phyloP scores from a whole-genome alignment of 2,113 vertebrate genomes.

The Takifugu bimaculatus region DNA sequence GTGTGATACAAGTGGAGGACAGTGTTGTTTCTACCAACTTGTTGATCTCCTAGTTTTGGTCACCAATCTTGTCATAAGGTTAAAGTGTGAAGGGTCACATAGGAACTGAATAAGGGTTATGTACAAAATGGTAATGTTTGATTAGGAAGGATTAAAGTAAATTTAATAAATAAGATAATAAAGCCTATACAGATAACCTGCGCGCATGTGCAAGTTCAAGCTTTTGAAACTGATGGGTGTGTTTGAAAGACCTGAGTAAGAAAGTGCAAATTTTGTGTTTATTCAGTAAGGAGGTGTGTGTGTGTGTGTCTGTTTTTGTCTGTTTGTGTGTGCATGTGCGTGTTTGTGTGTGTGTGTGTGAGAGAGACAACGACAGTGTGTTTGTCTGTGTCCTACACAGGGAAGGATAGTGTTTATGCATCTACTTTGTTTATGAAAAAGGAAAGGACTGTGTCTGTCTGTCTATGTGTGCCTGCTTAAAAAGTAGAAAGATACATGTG shows the following conservation, averaged over 20 bases:
- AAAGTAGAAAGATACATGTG: slow-evolving; percentile 40
- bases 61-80: too few species aligned
- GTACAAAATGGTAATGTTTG: too few species aligned
- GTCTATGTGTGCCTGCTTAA: slow-evolving; percentile 23
- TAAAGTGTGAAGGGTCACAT: neutral
- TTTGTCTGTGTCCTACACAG: slow-evolving; percentile 64
- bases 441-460: slow-evolving; percentile 65
- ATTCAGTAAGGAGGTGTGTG: slow-evolving; percentile 65
- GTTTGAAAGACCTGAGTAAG: slow-evolving; percentile 56
- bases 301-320: slow-evolving; percentile 37
- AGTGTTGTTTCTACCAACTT: too few species aligned
- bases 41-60: too few species aligned
- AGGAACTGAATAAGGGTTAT: neutral
- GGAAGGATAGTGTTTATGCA: slow-evolving; percentile 77
- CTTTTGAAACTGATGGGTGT: slow-evolving; percentile 58
- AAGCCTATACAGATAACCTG: neutral
- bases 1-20: too few species aligned
- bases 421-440: slow-evolving; percentile 82
- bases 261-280: slow-evolving; percentile 47
- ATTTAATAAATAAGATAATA: too few species aligned
- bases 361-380: slow-evolving; percentile 62
- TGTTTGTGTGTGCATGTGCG: neutral
- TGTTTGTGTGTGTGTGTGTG: slow-evolving; percentile 22
- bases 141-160: too few species aligned
- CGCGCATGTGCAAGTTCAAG: slow-evolving; percentile 33